Percentiles rank a stretch among this genome's conserved stretches.
These are phyloP conservation scores for Hydrochoerus hydrochaeris DNA, from an alignment of 2,113 vertebrate species.

Conservation along the genomic window DNA sequence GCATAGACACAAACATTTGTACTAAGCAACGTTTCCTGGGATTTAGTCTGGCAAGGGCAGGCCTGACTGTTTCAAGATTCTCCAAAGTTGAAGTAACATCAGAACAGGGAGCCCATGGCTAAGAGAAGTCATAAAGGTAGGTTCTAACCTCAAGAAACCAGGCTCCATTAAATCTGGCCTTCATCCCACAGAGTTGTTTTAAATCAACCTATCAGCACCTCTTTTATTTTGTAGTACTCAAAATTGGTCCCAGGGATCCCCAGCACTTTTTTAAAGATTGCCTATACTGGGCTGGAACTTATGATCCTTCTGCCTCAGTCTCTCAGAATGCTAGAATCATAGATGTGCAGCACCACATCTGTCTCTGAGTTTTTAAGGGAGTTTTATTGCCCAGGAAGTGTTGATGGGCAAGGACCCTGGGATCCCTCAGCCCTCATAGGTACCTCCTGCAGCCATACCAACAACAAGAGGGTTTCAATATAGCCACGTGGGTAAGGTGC, in stretches of 20 bases:
- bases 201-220: background rate
- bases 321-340: background rate
- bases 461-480: background rate
- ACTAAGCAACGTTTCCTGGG: background rate
- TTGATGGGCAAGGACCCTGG: background rate
- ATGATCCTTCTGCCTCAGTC: background rate
- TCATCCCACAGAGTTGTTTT: background rate
- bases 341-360: background rate
- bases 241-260: background rate
- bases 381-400: background rate
- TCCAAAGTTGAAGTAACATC: background rate
- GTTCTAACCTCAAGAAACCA: background rate
- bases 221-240: background rate
- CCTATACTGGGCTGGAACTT: background rate
- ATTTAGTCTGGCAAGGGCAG: background rate
- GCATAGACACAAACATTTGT: background rate
- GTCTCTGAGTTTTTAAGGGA: background rate
- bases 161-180: background rate
- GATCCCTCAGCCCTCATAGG: background rate
- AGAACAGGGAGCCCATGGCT: background rate
- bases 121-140: background rate
- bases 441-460: fast-evolving
- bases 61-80: background rate
- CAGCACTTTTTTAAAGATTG: background rate
- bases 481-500: background rate